Evolutionary conservation across 2,797 vertebrate genomes (phyloP).

Genomic region (Limnodromus scolopaceus): DNA sequence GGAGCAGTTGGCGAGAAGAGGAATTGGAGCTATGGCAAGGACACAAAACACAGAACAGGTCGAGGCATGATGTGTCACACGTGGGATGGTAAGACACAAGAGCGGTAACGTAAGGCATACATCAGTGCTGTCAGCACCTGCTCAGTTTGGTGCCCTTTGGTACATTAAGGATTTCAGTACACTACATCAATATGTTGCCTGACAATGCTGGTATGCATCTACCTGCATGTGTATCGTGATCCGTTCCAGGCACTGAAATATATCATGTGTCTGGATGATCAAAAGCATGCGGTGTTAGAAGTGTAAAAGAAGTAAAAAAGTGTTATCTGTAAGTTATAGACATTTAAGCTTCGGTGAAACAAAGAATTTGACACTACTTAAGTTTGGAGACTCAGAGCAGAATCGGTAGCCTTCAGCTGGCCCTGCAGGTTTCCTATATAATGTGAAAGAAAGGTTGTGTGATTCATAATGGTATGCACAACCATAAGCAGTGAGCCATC

Average conservation of each 20-base stretch:
- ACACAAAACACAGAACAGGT: background rate
- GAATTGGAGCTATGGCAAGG: background rate
- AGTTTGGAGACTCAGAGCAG: background rate
- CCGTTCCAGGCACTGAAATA: background rate
- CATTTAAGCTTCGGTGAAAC: background rate
- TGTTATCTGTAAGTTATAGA: background rate
- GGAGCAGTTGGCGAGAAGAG: background rate
- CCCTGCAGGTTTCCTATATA: background rate
- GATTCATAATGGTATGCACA: background rate
- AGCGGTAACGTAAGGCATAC: background rate
- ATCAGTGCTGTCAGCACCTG: background rate
- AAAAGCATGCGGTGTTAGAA: background rate
- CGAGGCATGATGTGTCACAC: rapidly evolving
- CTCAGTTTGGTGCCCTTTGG: background rate
- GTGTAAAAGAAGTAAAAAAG: background rate
- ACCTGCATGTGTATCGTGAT: background rate
- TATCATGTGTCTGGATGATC: background rate
- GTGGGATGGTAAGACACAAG: background rate
- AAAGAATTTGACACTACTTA: background rate
- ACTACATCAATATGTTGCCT: background rate
- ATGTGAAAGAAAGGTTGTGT: background rate
- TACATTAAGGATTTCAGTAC: background rate
- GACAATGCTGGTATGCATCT: background rate
- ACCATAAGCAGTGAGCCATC: background rate
- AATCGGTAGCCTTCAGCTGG: background rate